phyloP scores from a whole-genome alignment of 1,140 invertebrate species.

The Scaptomyza hsui region DNA sequence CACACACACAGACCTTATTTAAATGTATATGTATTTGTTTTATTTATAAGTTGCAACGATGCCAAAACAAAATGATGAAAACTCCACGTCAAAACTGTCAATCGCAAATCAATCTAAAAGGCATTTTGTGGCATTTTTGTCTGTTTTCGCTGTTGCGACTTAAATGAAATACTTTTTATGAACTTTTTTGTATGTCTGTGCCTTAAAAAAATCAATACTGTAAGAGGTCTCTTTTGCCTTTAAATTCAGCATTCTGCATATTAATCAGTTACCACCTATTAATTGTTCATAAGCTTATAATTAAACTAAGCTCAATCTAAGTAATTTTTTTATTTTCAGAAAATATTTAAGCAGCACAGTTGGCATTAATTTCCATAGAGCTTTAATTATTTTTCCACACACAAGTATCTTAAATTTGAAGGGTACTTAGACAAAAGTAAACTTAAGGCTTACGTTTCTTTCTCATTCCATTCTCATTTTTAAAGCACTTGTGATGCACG shows the following conservation, averaged over 20 bases:
- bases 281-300: too few relatives aligned
- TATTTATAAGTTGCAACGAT: conserved; percentile 67
- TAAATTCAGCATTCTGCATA: too few relatives aligned
- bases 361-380: too few relatives aligned
- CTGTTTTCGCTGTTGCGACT: conserved; percentile 10
- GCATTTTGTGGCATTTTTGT: conserved; percentile 55
- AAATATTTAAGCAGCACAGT: too few relatives aligned
- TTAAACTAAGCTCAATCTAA: too few relatives aligned
- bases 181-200: conserved; percentile 7
- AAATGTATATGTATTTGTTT: conserved; percentile 40
- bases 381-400: too few relatives aligned
- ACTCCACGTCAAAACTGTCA: conserved; percentile 68
- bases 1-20: conserved; percentile 13
- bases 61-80: conserved; percentile 46
- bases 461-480: conserved; percentile 19
- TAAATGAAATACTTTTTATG: conserved; percentile 33
- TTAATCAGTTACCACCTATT: too few relatives aligned
- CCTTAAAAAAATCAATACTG: conserved; percentile 27
- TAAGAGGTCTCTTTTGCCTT: not conserved
- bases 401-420: not conserved
- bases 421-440: not conserved
- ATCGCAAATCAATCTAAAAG: conserved; percentile 74
- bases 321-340: too few relatives aligned
- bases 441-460: conserved; percentile 19
- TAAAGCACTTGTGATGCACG: conserved; percentile 56